A percentile compares a stretch with the other conserved stretches of the same genome.
These are phyloP conservation scores for Acrocephalus scirpaceus DNA, from an alignment of 2,797 vertebrate genomes.

Conservation along the genomic window DNA sequence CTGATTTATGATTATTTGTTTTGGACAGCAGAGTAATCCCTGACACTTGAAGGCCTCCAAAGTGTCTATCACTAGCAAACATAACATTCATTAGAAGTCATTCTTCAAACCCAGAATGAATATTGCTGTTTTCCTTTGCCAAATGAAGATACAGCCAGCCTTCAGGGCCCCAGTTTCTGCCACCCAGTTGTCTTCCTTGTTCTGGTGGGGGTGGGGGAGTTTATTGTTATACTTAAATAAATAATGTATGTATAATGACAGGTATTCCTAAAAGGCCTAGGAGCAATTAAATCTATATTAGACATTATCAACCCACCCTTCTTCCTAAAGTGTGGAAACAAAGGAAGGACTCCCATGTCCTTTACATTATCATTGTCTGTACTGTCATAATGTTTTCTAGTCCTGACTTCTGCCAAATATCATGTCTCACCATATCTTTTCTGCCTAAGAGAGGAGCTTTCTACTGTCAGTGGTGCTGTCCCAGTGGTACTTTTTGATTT, in stretches of 20 bases:
- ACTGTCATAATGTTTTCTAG: neutral
- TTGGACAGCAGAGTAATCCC: neutral
- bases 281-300: neutral
- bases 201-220: neutral
- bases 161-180: neutral
- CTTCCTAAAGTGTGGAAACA: neutral
- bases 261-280: neutral
- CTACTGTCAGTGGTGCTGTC: neutral
- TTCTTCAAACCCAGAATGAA: neutral
- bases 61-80: neutral
- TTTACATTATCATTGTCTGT: neutral
- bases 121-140: neutral
- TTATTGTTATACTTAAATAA: neutral
- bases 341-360: neutral
- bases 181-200: neutral
- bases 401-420: neutral
- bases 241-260: neutral
- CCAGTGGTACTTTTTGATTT: neutral
- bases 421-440: neutral
- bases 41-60: neutral
- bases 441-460: neutral
- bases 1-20: constrained; percentile 14
- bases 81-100: neutral
- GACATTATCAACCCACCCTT: neutral
- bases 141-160: neutral